Base-by-base conservation (phyloP, 2,113 vertebrate genomes). In the Fulmarus glacialis region DNA sequence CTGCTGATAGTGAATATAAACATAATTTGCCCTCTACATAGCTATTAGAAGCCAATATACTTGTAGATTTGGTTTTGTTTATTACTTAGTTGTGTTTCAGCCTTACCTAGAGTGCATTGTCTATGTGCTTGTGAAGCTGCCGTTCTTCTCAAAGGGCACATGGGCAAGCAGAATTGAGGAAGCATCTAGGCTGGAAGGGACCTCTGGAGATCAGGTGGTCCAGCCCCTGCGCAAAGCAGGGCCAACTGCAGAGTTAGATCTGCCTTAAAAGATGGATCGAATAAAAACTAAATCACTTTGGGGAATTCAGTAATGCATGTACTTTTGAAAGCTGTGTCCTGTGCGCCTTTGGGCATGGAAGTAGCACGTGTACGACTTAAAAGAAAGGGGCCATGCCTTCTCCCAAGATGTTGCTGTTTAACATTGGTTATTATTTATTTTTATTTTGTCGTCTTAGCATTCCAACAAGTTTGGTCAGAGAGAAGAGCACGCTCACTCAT, bases 401-500 rank as follows among this genome's bases (percentile, higher is more conserved):
- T 70, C 27, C 12, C 13, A 64, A 34, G 10, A 12, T 9, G 3
- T 70, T 84, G n/a, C 40, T 85, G 27, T 58, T 84, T 38, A 62
- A 60, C n/a, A 24, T 13, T 11, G 12, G 22, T 27, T 19, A 22
- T 40, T n/a, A 14, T 34, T 15, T 62, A 38, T 7, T 29, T 42
- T 53, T 27, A 4, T 26, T 78, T 71, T 70, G 56, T 71, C 2
- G 5, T 56, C 29, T 53, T 84, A 10, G 11, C 18, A 36, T 56
- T 87, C 29, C 22, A 60, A 4, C 32, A 50, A 52, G 22, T 64
- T 80, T 82, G 77, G 5, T 75, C 9, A 50, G 40, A 74, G n/a
- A 50, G 29, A 81, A 62, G 34, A 58, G 17, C 42, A 11, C 0
- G 1, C n/a, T 84, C 17, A 59, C 27, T 62, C 3, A 0, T 64